These are phyloP conservation scores for Megalops cyprinoides DNA, from an alignment of 2,797 vertebrate species.

Conservation along the genomic window DNA sequence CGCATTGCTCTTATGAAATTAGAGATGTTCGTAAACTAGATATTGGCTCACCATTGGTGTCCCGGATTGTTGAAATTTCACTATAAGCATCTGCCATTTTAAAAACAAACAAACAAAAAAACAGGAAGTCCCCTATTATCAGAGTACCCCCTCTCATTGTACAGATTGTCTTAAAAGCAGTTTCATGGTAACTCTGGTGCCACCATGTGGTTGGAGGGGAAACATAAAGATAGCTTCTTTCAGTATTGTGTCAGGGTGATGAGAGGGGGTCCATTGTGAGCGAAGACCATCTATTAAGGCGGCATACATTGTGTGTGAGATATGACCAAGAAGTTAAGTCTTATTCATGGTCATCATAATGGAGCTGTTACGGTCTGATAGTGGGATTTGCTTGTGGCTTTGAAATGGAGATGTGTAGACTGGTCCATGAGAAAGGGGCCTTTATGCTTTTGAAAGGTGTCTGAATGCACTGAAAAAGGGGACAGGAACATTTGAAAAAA, in stretches of 20 bases:
- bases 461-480: not conserved
- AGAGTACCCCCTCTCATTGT: not conserved
- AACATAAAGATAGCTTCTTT: not conserved
- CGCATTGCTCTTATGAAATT: not conserved
- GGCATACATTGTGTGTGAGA: not conserved
- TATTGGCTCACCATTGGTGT: not conserved
- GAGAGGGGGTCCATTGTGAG: not conserved
- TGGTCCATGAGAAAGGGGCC: not conserved
- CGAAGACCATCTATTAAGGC: not conserved
- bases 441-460: slow-evolving; percentile 11
- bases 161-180: slow-evolving; percentile 1
- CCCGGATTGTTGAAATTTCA: not conserved
- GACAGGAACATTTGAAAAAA: not conserved
- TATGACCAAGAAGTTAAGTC: slow-evolving; percentile 9
- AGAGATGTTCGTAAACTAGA: not conserved
- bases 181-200: not conserved
- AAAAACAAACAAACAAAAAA: too few species aligned
- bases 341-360: slow-evolving; percentile 17
- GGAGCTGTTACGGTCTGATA: slow-evolving; percentile 11
- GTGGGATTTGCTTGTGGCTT: slow-evolving; percentile 5
- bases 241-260: not conserved
- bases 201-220: not conserved
- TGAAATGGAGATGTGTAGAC: slow-evolving; percentile 10
- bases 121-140: too few species aligned
- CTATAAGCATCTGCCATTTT: not conserved